Evolutionary conservation across 2,113 vertebrate species (phyloP).

Genomic region (Callospermophilus lateralis): DNA sequence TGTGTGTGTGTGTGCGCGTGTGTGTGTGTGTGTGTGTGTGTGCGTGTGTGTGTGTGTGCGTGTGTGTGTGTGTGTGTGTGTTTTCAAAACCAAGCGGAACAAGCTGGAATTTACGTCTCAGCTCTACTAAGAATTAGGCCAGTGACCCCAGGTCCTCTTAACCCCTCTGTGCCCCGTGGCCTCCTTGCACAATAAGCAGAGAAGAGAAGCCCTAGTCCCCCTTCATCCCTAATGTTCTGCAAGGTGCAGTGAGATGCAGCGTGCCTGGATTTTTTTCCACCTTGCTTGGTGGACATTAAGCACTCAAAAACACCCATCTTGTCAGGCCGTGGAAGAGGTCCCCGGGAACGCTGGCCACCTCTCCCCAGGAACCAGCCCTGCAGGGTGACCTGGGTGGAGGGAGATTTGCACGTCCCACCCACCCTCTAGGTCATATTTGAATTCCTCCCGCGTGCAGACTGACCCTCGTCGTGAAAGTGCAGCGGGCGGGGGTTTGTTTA

Average conservation of each 20-base stretch:
- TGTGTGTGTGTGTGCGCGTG: neutral
- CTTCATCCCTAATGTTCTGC: rapidly evolving
- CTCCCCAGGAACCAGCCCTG: neutral
- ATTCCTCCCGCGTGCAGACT: neutral
- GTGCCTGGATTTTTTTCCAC: neutral
- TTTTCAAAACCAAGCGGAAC: neutral
- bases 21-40: neutral
- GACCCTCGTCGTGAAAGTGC: neutral
- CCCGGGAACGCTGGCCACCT: neutral
- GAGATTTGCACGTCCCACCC: neutral
- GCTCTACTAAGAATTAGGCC: neutral
- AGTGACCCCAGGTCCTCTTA: neutral
- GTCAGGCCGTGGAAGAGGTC: neutral
- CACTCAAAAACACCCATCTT: neutral
- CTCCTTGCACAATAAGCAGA: neutral
- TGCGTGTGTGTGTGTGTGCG: neutral
- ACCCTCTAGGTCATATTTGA: rapidly evolving
- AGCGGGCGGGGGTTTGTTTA: neutral
- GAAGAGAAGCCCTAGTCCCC: neutral
- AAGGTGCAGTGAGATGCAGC: neutral
- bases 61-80: neutral
- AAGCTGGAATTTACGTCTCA: neutral
- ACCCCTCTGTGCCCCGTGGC: neutral
- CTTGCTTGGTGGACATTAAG: neutral
- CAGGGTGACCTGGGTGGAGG: neutral